Percentiles rank a stretch among this genome's conserved stretches.
phyloP scores from a whole-genome alignment of 2,888 invertebrate species.

The Leptopilina myrica region DNA sequence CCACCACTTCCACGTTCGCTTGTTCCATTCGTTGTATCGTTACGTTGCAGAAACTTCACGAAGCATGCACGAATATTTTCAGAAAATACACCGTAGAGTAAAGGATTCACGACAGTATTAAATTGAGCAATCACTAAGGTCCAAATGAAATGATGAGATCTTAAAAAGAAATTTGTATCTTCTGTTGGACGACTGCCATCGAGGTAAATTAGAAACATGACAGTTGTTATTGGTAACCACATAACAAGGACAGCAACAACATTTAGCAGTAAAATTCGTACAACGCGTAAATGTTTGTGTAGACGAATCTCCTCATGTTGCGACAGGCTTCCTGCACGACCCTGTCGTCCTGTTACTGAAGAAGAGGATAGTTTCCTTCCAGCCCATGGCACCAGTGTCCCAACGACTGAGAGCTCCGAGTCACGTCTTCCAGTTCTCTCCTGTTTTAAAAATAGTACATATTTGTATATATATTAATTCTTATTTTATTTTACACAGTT shows the following conservation, averaged over 20 bases:
- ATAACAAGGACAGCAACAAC: slow-evolving; percentile 79
- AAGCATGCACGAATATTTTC: slow-evolving; percentile 78
- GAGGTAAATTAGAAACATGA: slow-evolving; percentile 79
- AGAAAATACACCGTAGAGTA: slow-evolving; percentile 79
- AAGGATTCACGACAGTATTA: slow-evolving; percentile 79
- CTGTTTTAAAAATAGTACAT: not conserved
- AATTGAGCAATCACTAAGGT: slow-evolving; percentile 78
- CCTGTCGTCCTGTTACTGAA: slow-evolving; percentile 69
- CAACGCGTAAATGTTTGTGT: slow-evolving; percentile 79
- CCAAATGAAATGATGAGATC: slow-evolving; percentile 78
- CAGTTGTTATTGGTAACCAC: slow-evolving; percentile 79
- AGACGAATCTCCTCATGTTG: slow-evolving; percentile 78
- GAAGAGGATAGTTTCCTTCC: slow-evolving; percentile 75
- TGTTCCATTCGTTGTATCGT: slow-evolving; percentile 42
- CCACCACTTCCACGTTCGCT: slow-evolving; percentile 58
- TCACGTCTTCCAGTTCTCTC: slow-evolving; percentile 73
- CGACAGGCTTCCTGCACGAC: slow-evolving; percentile 76
- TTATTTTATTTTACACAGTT: no score
- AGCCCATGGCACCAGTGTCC: slow-evolving; percentile 77
- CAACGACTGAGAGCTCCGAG: slow-evolving; percentile 78
- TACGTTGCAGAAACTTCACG: slow-evolving; percentile 73
- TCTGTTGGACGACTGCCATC: slow-evolving; percentile 78
- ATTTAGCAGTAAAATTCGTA: slow-evolving; percentile 78
- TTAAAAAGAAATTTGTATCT: slow-evolving; percentile 78
- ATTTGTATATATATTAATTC: no score